phyloP scores from a whole-genome alignment of 2,888 invertebrate species.

The Eueremaeus valkanovi region DNA sequence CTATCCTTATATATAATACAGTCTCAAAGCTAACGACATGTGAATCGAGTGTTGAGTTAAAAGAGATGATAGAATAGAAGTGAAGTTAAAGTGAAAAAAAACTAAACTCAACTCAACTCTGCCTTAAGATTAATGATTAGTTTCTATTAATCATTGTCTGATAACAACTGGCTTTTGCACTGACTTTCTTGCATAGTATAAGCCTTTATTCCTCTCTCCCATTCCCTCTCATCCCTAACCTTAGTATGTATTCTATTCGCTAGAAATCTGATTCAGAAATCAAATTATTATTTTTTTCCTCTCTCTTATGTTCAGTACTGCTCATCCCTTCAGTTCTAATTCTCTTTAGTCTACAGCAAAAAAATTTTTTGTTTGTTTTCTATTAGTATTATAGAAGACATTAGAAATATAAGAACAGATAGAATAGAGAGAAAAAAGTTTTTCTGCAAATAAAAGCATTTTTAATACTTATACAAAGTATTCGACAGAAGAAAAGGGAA shows the following conservation, averaged over 20 bases:
- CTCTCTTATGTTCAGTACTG: neutral
- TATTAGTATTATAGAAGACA: neutral
- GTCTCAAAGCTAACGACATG: neutral
- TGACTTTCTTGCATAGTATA: neutral
- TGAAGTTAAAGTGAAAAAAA: neutral
- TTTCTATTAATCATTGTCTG: conserved; percentile 13
- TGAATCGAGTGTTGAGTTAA: neutral
- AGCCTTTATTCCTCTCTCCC: neutral
- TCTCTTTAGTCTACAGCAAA: neutral
- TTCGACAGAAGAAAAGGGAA: too few relatives aligned
- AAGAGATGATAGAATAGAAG: neutral
- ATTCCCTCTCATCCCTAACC: neutral
- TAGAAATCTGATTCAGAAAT: neutral
- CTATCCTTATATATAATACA: neutral
- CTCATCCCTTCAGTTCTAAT: neutral
- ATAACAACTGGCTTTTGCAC: neutral
- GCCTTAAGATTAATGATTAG: conserved; percentile 16
- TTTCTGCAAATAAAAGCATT: neutral
- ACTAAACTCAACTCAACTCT: neutral
- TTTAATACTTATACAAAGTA: neutral
- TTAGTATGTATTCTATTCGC: neutral
- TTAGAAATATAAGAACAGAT: neutral
- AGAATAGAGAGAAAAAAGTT: too few relatives aligned
- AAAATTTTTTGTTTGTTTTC: neutral
- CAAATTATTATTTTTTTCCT: neutral